Conservation (phyloP, 2,888 invertebrate species). For the Trissoscelio sp. region DNA sequence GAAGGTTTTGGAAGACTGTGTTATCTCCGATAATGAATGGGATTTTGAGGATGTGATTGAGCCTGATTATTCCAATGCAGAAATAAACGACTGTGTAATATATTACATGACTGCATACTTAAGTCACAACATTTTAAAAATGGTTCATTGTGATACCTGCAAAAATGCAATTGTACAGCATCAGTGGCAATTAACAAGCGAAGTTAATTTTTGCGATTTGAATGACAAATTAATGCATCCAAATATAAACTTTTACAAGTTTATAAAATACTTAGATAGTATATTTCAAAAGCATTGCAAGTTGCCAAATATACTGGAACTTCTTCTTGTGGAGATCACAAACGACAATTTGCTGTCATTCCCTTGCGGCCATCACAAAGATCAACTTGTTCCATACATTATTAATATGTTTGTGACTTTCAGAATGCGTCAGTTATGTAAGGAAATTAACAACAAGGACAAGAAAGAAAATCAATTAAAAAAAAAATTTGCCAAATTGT, state of each 20-base stretch:
- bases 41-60: no score
- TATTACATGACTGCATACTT: no score
- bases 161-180: not conserved
- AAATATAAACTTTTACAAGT: not conserved
- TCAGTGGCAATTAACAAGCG: not conserved
- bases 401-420: conserved; percentile 17
- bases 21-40: no score
- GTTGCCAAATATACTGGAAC: not conserved
- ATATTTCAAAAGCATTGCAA: not conserved
- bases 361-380: conserved; percentile 11
- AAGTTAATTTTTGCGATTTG: not conserved
- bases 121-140: no score
- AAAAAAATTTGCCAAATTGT: conserved; percentile 10
- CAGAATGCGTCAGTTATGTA: conserved; percentile 26
- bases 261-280: not conserved
- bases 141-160: not conserved
- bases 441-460: not conserved
- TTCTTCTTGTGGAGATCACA: not conserved
- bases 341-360: conserved; percentile 6
- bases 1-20: no score
- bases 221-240: not conserved
- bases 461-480: conserved; percentile 14
- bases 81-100: no score
- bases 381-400: conserved; percentile 18
- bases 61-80: no score